Evolutionary conservation across 2,113 vertebrate species (phyloP), one percentile per base, ranked within the genome.

Genomic region (Leptosomus discolor): DNA sequence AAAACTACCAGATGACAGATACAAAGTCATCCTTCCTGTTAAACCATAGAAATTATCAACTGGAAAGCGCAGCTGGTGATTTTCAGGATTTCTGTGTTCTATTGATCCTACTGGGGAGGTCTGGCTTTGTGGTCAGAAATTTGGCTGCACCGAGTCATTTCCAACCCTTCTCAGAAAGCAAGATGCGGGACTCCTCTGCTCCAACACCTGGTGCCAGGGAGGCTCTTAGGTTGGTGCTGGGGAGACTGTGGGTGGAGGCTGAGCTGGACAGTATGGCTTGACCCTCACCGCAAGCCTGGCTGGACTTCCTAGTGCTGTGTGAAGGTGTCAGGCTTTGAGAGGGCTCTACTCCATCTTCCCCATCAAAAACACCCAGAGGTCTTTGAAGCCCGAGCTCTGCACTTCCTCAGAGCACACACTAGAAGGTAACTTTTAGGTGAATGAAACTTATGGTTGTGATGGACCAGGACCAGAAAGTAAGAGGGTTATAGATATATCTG

Each of bases 361-460:
- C n/a, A 73, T 10, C 53, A 60, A 79, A 86, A 89, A 21, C 5
- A 53, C 6, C 4, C 23, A 71, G 69, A 70, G 17, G 30, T 29
- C 69, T 65, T 54, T 43, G 63, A 76, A 90, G 30, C 8, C 30
- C 34, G 36, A 73, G 21, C 39, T 86, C 54, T 82, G 29, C 21
- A 29, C 19, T 45, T 81, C 46, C 4, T 34, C 45, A 63, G 69
- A 82, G 8, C 11, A 63, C 5, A 6, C 1, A 10, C 6, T 48
- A 77, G 36, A n/a, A 74, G 5, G 9, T 12, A 54, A 64, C 12
- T 19, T 83, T 58, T 6, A 73, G 37, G 26, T 34, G 37, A 18
- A 26, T 67, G 22, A 54, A 80, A 46, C 4, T 85, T 21, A 51
- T 0, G 0, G 5, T 9, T 54, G 19, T 2, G 1, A 19, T 41